A percentile compares a stretch with the other conserved stretches of the same genome.
phyloP scores from a whole-genome alignment of 2,113 vertebrate genomes.

The Sitta europaea region DNA sequence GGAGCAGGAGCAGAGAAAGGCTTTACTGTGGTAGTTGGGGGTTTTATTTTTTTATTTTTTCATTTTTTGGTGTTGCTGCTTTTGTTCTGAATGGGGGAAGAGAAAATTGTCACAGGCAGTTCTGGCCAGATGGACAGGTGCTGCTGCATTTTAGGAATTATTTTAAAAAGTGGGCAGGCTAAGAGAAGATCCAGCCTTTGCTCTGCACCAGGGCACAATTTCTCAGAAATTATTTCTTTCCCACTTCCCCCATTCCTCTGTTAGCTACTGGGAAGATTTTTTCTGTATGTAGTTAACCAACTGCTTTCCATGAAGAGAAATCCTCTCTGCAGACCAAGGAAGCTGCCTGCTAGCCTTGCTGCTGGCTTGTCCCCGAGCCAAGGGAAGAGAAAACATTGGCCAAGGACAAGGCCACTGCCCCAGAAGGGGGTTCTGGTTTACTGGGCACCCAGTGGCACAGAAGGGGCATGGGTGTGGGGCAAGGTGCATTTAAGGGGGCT shows the following conservation, averaged over 20 bases:
- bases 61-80: not conserved
- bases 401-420: not conserved
- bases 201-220: not conserved
- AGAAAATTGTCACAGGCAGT: not conserved
- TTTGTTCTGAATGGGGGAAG: not conserved
- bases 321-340: not conserved
- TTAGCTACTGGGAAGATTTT: not conserved
- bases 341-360: not conserved
- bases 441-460: not conserved
- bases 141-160: not conserved
- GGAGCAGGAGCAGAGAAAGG: not conserved
- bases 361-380: not conserved
- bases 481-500: not conserved
- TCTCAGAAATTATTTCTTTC: not conserved
- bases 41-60: too few relatives aligned
- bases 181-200: not conserved
- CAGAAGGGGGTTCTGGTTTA: not conserved
- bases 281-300: not conserved
- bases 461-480: not conserved
- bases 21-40: not conserved
- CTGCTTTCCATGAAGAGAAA: not conserved
- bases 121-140: not conserved
- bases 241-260: not conserved
- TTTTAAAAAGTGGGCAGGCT: not conserved
- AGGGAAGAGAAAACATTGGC: not conserved